Evolutionary conservation across 2,888 invertebrate genomes (phyloP), one percentile per base, ranked within the genome.

Genomic region (Tethea ocularis): DNA sequence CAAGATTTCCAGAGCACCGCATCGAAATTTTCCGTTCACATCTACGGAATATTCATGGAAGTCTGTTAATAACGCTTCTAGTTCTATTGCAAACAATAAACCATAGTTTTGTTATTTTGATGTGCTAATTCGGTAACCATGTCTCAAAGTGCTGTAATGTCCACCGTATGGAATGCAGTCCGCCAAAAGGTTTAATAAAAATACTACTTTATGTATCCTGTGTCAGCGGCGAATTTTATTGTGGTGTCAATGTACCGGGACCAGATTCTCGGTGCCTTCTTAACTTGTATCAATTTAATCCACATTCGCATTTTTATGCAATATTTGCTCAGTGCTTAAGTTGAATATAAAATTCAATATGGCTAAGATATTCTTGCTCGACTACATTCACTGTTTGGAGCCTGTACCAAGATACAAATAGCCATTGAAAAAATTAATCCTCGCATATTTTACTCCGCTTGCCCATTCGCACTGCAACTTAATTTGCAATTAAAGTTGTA

Each of bases 171-270:
- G 87, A 86, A 89, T 87, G 87, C 87, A 83, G 79, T 83, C 86
- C 82, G 83, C 84, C 83, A 87, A 88, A 89, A 87, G 82, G 84
- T 82, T 82, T 81, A 89, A 89, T 91, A 91, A 91, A 89, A 87
- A 86, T 83, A 74, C 76, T 77, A 86, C 79, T 89, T 91, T 87
- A 91, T 89, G 88, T 89, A 85, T 90, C 88, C 89, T 88, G 89
- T 86, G 86, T 84, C 87, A 84, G 83, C 81, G 76, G 77, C 77
- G 80, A 84, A 88, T 86, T 89, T 89, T 87, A 91, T 87, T 83
- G 82, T 83, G 80, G 86, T 84, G 89, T 87, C 86, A 88, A 84
- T 85, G 86, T 82, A 84, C 86, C 77, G 81, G 74, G 77, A 79
- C 79, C 79, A 81, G 81, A 85, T 81, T 77, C 74, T 78, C 71